A percentile compares a stretch with the other conserved stretches of the same genome.
Conservation (phyloP, 2,113 vertebrate species). For the Dendrocopos noguchii region DNA sequence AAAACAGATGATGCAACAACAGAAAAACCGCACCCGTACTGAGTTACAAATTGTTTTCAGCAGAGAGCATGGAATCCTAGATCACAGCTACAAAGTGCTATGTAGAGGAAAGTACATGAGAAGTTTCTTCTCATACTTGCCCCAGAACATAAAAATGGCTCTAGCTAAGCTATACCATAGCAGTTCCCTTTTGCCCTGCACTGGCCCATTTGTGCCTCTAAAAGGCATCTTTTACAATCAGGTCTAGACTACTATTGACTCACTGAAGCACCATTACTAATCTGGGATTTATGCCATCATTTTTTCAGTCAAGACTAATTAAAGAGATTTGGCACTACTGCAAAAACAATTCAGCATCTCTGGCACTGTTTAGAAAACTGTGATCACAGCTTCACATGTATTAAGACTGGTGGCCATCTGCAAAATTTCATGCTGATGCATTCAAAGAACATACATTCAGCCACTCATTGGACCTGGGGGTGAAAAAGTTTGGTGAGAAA, state of each 20-base stretch:
- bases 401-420: conserved; percentile 23
- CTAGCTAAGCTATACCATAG: neutral
- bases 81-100: neutral
- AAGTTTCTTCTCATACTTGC: neutral
- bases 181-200: neutral
- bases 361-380: conserved; percentile 45
- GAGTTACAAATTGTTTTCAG: neutral
- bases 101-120: neutral
- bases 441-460: neutral
- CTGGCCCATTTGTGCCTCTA: neutral
- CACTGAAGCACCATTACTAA: conserved; percentile 4
- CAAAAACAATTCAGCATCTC: conserved; percentile 43
- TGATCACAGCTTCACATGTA: conserved; percentile 29
- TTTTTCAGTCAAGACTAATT: conserved; percentile 45
- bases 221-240: neutral
- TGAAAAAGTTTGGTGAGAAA: neutral
- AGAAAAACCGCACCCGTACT: neutral
- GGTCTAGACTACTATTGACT: conserved; percentile 18
- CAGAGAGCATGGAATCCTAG: neutral
- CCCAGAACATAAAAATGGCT: neutral
- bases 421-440: conserved; percentile 14
- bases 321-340: conserved; percentile 29
- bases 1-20: neutral
- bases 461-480: neutral
- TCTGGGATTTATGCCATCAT: conserved; percentile 34